These are phyloP conservation scores for Reticulitermes lucifugus DNA, from an alignment of 2,888 invertebrate species.

Conservation along the genomic window DNA sequence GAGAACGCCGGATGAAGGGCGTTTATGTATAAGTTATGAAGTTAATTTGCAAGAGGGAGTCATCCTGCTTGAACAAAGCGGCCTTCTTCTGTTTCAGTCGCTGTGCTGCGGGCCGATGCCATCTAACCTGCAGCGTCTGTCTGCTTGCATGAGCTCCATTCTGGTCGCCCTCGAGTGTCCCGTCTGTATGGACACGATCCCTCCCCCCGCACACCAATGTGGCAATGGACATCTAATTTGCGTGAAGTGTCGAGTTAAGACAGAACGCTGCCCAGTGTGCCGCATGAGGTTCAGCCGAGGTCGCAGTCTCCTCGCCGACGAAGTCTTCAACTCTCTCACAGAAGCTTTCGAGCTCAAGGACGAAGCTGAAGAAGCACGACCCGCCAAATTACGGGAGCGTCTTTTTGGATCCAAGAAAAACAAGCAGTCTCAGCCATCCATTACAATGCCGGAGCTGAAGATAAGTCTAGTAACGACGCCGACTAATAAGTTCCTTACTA, in stretches of 20 bases:
- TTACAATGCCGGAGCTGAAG: constrained; percentile 60
- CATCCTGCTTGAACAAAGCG: not conserved
- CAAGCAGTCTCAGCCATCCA: not conserved
- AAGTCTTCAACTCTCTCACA: constrained; percentile 66
- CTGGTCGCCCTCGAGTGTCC: constrained; percentile 61
- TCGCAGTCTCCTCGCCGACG: constrained; percentile 68
- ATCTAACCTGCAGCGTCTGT: constrained; percentile 66
- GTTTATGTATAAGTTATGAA: too few species aligned
- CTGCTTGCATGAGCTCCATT: constrained; percentile 66
- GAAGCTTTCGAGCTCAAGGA: constrained; percentile 66
- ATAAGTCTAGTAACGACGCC: constrained; percentile 60
- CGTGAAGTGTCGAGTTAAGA: constrained; percentile 53
- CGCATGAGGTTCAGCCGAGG: constrained; percentile 63
- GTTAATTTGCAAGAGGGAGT: too few species aligned
- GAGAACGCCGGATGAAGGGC: too few species aligned
- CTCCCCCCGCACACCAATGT: constrained; percentile 56
- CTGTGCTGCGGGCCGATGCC: constrained; percentile 71
- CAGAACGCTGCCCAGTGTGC: constrained; percentile 54
- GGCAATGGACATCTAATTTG: constrained; percentile 55
- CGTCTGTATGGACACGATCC: constrained; percentile 56
- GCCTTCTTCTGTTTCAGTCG: constrained; percentile 57
- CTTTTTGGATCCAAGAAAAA: constrained; percentile 61
- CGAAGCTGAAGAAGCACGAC: constrained; percentile 59
- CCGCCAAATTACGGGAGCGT: constrained; percentile 64
- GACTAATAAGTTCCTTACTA: constrained; percentile 66